Conservation (phyloP, 2,888 invertebrate species). For the Habrosyne pyritoides region DNA sequence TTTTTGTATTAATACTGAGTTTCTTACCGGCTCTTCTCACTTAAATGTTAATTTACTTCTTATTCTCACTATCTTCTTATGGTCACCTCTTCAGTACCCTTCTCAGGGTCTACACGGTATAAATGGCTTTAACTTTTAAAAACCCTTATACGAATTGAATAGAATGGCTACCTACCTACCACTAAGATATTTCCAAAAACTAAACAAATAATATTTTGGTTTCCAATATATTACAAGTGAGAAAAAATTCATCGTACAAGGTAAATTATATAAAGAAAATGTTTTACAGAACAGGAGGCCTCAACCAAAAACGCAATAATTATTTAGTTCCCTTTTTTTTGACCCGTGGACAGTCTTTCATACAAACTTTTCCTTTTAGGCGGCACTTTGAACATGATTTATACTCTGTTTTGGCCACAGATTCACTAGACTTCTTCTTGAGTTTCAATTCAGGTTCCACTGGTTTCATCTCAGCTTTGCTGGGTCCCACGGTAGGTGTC, state of each 20-base stretch:
- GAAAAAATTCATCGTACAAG: background rate
- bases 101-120: too few relatives aligned
- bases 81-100: too few relatives aligned
- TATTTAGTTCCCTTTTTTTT: conserved; percentile 19
- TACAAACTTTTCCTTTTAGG: conserved; percentile 46
- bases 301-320: background rate
- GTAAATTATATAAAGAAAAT: background rate
- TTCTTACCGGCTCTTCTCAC: too few relatives aligned
- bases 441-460: background rate
- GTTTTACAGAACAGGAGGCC: background rate
- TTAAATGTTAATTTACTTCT: too few relatives aligned
- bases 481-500: background rate
- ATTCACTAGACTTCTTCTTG: background rate
- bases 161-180: too few relatives aligned
- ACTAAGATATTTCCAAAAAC: too few relatives aligned
- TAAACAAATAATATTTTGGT: background rate
- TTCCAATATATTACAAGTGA: background rate
- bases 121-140: too few relatives aligned
- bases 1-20: too few relatives aligned
- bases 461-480: background rate
- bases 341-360: conserved; percentile 46
- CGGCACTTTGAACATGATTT: conserved; percentile 47
- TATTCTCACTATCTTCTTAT: too few relatives aligned
- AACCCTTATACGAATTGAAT: too few relatives aligned
- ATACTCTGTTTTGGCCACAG: conserved; percentile 8